Conservation (phyloP, 2,113 vertebrate species). For the Aythya baeri region DNA sequence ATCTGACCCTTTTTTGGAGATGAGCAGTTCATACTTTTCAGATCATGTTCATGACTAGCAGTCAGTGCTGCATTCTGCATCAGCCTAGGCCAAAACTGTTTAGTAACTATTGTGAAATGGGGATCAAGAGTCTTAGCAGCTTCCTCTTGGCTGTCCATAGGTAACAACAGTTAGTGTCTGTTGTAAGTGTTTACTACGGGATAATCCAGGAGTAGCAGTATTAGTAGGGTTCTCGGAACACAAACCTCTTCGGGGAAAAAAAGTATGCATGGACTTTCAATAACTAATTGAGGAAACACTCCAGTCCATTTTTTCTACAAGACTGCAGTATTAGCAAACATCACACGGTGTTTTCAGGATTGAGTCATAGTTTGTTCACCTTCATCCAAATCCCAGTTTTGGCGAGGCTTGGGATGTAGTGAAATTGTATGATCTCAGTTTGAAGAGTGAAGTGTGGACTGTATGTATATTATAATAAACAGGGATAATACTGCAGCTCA, state of each 20-base stretch:
- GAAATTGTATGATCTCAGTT: conserved; percentile 24
- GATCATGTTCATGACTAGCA: not conserved
- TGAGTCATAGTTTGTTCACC: conserved; percentile 1
- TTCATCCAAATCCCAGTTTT: not conserved
- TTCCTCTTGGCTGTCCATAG: not conserved
- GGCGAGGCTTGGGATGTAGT: conserved; percentile 1
- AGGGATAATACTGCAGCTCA: not conserved
- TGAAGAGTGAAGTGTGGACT: not conserved
- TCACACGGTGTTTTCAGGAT: not conserved
- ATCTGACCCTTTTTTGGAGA: not conserved
- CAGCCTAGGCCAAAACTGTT: not conserved
- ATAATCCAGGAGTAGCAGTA: not conserved
- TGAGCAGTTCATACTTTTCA: not conserved
- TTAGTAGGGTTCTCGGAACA: not conserved
- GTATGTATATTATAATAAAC: not conserved
- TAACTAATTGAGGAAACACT: not conserved
- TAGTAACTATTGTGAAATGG: not conserved
- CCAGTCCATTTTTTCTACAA: not conserved
- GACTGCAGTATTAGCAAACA: not conserved
- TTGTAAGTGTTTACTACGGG: not conserved
- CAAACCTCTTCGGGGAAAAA: not conserved
- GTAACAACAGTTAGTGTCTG: not conserved
- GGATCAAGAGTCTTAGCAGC: not conserved
- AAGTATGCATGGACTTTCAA: not conserved
- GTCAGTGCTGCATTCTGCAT: not conserved